These are phyloP conservation scores for Apolygus lucorum DNA, from an alignment of 1,140 invertebrate genomes.

Conservation along the genomic window DNA sequence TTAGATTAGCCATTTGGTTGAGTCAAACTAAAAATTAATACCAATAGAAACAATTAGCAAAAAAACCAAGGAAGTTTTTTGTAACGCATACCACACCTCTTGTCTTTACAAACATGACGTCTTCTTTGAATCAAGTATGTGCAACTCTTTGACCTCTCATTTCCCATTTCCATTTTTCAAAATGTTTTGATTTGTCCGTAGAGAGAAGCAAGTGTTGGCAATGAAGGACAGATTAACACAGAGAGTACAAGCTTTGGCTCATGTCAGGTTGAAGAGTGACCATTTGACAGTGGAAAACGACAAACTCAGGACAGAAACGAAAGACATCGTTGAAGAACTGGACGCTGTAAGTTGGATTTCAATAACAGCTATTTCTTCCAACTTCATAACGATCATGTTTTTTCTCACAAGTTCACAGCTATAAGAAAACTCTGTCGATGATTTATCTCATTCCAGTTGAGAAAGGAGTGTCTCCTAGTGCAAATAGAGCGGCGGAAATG, in stretches of 20 bases:
- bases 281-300: neutral
- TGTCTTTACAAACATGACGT: no score
- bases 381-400: neutral
- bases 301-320: neutral
- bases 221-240: constrained; percentile 3
- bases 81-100: no score
- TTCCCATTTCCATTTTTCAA: no score
- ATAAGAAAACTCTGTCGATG: neutral
- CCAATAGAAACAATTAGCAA: no score
- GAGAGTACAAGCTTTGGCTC: neutral
- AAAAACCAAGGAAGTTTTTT: no score
- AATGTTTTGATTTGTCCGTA: neutral
- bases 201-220: constrained; percentile 1
- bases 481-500: neutral
- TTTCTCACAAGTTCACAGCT: neutral
- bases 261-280: neutral
- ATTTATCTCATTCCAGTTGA: neutral
- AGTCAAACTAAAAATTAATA: no score
- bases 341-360: neutral
- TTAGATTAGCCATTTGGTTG: no score
- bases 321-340: neutral
- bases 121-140: no score
- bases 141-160: no score
- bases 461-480: neutral
- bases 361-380: neutral